Evolutionary conservation across 2,888 invertebrate genomes (phyloP).

Genomic region (Noctua pronuba): DNA sequence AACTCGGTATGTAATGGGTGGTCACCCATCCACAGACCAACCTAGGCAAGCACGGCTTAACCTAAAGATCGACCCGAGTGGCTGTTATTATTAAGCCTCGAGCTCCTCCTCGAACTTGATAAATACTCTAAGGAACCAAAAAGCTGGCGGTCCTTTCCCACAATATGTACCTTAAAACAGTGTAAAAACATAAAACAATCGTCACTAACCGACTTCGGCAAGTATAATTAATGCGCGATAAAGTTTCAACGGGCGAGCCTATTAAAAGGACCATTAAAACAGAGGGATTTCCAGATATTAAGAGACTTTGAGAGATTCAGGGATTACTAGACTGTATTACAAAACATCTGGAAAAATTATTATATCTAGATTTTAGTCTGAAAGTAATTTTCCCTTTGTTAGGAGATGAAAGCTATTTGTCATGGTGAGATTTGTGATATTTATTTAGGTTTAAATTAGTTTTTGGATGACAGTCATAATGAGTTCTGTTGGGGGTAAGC

Average conservation of each 20-base stretch:
- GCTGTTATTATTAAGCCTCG: too few relatives aligned
- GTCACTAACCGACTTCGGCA: conserved; percentile 60
- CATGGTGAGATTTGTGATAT: conserved; percentile 31
- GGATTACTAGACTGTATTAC: conserved; percentile 29
- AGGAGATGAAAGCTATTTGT: conserved; percentile 31
- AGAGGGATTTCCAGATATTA: conserved; percentile 52
- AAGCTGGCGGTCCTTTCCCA: background rate
- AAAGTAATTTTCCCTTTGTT: conserved; percentile 33
- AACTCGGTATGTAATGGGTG: too few relatives aligned
- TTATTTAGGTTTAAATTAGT: conserved; percentile 44
- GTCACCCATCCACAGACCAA: too few relatives aligned
- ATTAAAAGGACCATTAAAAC: conserved; percentile 71
- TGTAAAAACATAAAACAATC: conserved; percentile 68
- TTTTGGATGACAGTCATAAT: conserved; percentile 31
- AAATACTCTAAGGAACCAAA: background rate
- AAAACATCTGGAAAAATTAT: conserved; percentile 43
- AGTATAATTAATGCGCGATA: conserved; percentile 70
- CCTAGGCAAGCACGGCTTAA: too few relatives aligned
- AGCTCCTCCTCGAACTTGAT: too few relatives aligned
- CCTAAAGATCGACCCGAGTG: too few relatives aligned
- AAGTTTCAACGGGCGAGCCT: conserved; percentile 70
- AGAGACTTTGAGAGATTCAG: conserved; percentile 53
- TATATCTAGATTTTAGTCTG: conserved; percentile 23
- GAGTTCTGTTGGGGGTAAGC: background rate
- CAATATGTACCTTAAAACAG: conserved; percentile 29